phyloP scores from a whole-genome alignment of 2,113 vertebrate genomes.

The Turdus rufiventris region DNA sequence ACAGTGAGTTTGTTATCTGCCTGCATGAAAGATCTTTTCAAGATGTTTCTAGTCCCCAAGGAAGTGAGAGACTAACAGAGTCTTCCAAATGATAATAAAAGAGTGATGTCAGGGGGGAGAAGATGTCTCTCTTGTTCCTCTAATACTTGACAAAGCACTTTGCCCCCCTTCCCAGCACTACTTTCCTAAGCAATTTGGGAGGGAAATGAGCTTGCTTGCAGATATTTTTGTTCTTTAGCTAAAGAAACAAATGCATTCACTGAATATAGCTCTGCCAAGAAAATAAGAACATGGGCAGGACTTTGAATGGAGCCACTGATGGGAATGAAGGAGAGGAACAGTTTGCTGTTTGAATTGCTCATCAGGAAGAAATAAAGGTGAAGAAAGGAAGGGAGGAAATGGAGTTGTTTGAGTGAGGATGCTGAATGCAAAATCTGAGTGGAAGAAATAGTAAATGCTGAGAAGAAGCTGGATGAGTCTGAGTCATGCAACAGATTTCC shows the following conservation, averaged over 20 bases:
- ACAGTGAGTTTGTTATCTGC: slow-evolving; percentile 60
- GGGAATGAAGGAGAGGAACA: slow-evolving; percentile 41
- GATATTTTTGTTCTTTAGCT: slow-evolving; percentile 57
- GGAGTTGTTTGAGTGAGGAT: slow-evolving; percentile 19
- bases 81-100: slow-evolving; percentile 60
- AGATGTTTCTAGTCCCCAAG: slow-evolving; percentile 58
- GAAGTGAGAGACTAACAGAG: slow-evolving; percentile 54
- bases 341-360: slow-evolving; percentile 59
- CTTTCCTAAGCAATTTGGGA: slow-evolving; percentile 16
- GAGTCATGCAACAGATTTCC: slow-evolving; percentile 5
- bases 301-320: slow-evolving; percentile 61
- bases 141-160: slow-evolving; percentile 52
- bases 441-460: slow-evolving; percentile 26
- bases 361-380: slow-evolving; percentile 63
- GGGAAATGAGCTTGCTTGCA: slow-evolving; percentile 56
- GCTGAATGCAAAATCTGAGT: slow-evolving; percentile 35
- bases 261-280: slow-evolving; percentile 58
- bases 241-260: slow-evolving; percentile 43
- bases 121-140: slow-evolving; percentile 41
- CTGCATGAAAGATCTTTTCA: slow-evolving; percentile 65
- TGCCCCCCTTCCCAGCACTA: slow-evolving; percentile 29
- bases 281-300: slow-evolving; percentile 53
- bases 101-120: not conserved
- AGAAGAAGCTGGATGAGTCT: slow-evolving; percentile 33
- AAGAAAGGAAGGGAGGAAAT: slow-evolving; percentile 51